A percentile compares a stretch with the other conserved stretches of the same genome.
Conservation (phyloP, 1,140 invertebrate genomes). For the Leucophenga varia region DNA sequence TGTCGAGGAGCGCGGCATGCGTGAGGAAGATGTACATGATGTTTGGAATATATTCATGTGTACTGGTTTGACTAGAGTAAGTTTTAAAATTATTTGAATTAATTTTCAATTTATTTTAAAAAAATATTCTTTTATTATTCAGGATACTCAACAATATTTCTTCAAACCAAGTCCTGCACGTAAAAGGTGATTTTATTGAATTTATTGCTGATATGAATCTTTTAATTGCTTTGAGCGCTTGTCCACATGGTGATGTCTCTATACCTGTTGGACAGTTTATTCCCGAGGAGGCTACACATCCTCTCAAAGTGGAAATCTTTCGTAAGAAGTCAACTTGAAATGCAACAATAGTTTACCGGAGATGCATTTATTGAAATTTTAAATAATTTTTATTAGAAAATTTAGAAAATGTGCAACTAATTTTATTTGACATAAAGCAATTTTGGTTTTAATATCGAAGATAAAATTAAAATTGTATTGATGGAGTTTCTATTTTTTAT, state of each 20-base stretch:
- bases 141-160: constrained; percentile 58
- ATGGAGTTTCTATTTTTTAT: too few relatives aligned
- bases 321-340: constrained; percentile 14
- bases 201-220: constrained; percentile 61
- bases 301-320: constrained; percentile 57
- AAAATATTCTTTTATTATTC: too few relatives aligned
- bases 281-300: constrained; percentile 56
- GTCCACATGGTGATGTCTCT: constrained; percentile 59
- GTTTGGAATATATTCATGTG: constrained; percentile 61
- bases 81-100: neutral
- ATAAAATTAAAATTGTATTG: too few relatives aligned
- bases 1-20: constrained; percentile 51
- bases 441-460: too few relatives aligned
- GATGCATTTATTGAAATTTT: too few relatives aligned
- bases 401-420: too few relatives aligned
- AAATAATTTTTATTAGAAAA: too few relatives aligned
- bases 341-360: too few relatives aligned
- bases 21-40: constrained; percentile 59
- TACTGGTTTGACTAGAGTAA: constrained; percentile 55
- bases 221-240: constrained; percentile 57
- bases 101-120: neutral
- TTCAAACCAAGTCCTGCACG: constrained; percentile 58
- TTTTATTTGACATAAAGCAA: too few relatives aligned
- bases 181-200: constrained; percentile 59
- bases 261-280: constrained; percentile 54